Evolutionary conservation across 2,113 vertebrate species (phyloP), one percentile per base, ranked within the genome.

Genomic region (Lepus europaeus): DNA sequence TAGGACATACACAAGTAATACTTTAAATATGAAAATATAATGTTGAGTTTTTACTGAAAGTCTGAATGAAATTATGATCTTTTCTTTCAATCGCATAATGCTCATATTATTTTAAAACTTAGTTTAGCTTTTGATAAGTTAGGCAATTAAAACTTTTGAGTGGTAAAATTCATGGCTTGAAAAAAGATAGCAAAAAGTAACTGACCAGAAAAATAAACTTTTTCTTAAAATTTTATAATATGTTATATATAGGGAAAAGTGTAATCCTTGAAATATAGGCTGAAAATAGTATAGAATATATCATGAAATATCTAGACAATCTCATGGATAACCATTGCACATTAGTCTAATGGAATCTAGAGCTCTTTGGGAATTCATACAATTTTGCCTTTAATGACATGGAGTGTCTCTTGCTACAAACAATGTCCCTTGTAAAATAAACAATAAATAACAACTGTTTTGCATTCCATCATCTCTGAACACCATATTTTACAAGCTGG

Each of bases 181-280:
- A 76, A 90, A 94, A 19, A 80, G 10, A 73, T 20, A 80, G 6
- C 64, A 19, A 74, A 88, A 92, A 88, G 13, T 20, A 90, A 96
- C 16, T 81, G 6, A 23, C 56, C 72, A 25, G 49, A 66, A 92
- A 93, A 88, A 84, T 63, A 39, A 90, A 84, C 53, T 80, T 53
- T 45, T 51, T 77, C 31, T 74, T 88, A 73, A 94, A 96, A 78
- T 23, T 68, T 92, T 92, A 64, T 63, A 82, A 56, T 33, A 87
- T 59, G 27, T 51, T 94, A 27, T 13, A 73, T 86, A 64, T 0
- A 76, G 39, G 49, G 59, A 85, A 94, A 78, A 33, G 0, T 68
- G 9, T 19, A n/a, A 91, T 51, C 22, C 2, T 90, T 93, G 85
- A 90, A 49, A 68, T 56, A 49, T 64, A 61, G 68, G 0, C 31